phyloP scores from a whole-genome alignment of 2,113 vertebrate genomes.

The Nanorana parkeri region DNA sequence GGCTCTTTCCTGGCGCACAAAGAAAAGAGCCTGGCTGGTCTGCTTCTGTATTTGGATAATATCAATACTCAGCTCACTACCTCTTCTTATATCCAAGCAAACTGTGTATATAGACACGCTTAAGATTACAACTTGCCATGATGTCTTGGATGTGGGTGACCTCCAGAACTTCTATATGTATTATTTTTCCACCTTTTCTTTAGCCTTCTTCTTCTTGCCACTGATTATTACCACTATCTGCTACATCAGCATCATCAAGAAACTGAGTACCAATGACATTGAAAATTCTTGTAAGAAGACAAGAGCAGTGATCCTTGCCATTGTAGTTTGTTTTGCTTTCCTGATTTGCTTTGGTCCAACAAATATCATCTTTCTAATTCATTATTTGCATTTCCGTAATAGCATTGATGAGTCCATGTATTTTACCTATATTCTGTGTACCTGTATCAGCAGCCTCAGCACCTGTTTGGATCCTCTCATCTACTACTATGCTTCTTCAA shows the following conservation, averaged over 20 bases:
- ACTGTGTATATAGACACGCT: slow-evolving; percentile 74
- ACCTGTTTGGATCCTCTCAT: slow-evolving; percentile 91
- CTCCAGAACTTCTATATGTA: slow-evolving; percentile 78
- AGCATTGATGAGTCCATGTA: slow-evolving; percentile 74
- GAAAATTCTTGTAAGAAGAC: slow-evolving; percentile 80
- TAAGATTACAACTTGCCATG: slow-evolving; percentile 90
- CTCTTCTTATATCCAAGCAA: slow-evolving; percentile 84
- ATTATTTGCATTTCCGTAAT: slow-evolving; percentile 74
- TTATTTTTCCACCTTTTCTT: slow-evolving; percentile 87
- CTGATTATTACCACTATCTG: slow-evolving; percentile 80
- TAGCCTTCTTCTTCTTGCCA: slow-evolving; percentile 88
- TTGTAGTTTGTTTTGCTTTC: slow-evolving; percentile 84
- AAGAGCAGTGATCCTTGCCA: slow-evolving; percentile 82
- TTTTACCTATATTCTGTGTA: slow-evolving; percentile 84
- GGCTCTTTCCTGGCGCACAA: slow-evolving; percentile 85
- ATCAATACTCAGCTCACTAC: slow-evolving; percentile 78
- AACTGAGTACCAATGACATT: slow-evolving; percentile 76
- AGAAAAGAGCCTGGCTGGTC: slow-evolving; percentile 69
- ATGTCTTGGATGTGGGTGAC: slow-evolving; percentile 76
- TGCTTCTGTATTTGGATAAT: slow-evolving; percentile 85
- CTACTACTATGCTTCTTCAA: slow-evolving; percentile 93
- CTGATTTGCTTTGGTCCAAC: slow-evolving; percentile 90
- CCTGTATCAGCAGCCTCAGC: slow-evolving; percentile 87
- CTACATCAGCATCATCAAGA: slow-evolving; percentile 82
- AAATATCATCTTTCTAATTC: slow-evolving; percentile 87